Percentiles rank a stretch among this genome's conserved stretches.
Evolutionary conservation across 2,797 vertebrate species (phyloP).

Genomic region (Trematomus bernacchii): DNA sequence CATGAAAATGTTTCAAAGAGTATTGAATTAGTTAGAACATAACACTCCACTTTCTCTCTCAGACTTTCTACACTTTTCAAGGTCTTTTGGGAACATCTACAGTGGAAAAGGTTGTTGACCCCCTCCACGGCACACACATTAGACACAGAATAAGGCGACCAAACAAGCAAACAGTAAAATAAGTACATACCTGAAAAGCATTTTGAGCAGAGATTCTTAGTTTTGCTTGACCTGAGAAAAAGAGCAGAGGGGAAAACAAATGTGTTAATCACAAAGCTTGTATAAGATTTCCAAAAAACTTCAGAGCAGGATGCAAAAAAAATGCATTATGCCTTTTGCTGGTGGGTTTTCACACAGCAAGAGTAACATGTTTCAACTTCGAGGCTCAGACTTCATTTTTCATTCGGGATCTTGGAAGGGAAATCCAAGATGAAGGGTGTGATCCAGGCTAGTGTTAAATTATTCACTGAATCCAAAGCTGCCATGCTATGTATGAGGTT

Average conservation of each 20-base stretch:
- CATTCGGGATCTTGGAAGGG: background rate
- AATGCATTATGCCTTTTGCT: constrained; percentile 14
- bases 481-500: constrained; percentile 10
- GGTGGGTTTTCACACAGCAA: constrained; percentile 26
- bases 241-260: constrained; percentile 34
- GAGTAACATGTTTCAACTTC: constrained; percentile 13
- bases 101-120: constrained; percentile 10
- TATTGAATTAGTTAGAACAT: background rate
- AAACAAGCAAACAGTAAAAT: constrained; percentile 13
- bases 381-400: constrained; percentile 16
- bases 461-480: constrained; percentile 34
- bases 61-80: constrained; percentile 18
- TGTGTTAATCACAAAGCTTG: constrained; percentile 26
- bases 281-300: background rate
- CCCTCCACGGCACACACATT: background rate
- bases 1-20: background rate
- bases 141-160: background rate
- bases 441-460: constrained; percentile 24
- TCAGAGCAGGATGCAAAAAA: background rate
- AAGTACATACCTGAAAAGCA: constrained; percentile 95
- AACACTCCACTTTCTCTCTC: constrained; percentile 17
- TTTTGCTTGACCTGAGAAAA: constrained; percentile 95
- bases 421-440: constrained; percentile 14
- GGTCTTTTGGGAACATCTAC: constrained; percentile 17
- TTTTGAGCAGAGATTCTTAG: constrained; percentile 99